These are phyloP conservation scores for Cistogaster globosa DNA, from an alignment of 2,888 invertebrate species.

Conservation along the genomic window DNA sequence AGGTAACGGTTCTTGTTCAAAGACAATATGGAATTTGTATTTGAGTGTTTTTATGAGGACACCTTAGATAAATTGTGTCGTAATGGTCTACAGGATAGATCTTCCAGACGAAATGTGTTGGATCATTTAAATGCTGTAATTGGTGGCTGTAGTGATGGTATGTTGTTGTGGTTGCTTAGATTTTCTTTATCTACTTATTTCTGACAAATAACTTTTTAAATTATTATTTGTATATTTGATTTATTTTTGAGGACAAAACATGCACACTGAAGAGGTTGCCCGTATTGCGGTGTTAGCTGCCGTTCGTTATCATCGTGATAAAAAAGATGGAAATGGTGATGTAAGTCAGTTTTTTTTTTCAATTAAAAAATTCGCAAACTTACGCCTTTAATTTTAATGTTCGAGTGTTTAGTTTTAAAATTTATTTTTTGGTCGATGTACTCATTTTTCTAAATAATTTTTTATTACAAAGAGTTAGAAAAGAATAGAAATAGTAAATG, in stretches of 20 bases:
- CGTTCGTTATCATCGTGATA: conserved; percentile 81
- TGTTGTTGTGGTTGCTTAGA: conserved; percentile 36
- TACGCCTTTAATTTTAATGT: no score
- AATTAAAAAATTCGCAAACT: no score
- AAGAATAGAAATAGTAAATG: no score
- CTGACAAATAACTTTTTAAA: not conserved
- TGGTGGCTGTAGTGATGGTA: conserved; percentile 86
- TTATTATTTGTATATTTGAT: conserved; percentile 7
- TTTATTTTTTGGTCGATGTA: not conserved
- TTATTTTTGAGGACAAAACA: conserved; percentile 78
- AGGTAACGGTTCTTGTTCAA: conserved; percentile 1
- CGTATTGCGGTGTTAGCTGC: conserved; percentile 81
- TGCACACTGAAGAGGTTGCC: conserved; percentile 81
- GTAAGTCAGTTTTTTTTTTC: conserved; percentile 70
- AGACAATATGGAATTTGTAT: conserved; percentile 88
- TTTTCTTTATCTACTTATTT: not conserved
- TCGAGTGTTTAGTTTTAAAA: not conserved
- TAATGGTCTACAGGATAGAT: conserved; percentile 88
- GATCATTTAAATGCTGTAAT: conserved; percentile 91
- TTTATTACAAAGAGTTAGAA: no score
- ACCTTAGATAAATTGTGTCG: conserved; percentile 89
- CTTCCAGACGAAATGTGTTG: conserved; percentile 88
- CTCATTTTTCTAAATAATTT: no score
- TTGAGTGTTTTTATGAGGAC: conserved; percentile 91
- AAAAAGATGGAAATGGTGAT: conserved; percentile 79